Evolutionary conservation across 2,888 invertebrate species (phyloP), one percentile per base, ranked within the genome.

Genomic region (Pachycephus smyrnensis): DNA sequence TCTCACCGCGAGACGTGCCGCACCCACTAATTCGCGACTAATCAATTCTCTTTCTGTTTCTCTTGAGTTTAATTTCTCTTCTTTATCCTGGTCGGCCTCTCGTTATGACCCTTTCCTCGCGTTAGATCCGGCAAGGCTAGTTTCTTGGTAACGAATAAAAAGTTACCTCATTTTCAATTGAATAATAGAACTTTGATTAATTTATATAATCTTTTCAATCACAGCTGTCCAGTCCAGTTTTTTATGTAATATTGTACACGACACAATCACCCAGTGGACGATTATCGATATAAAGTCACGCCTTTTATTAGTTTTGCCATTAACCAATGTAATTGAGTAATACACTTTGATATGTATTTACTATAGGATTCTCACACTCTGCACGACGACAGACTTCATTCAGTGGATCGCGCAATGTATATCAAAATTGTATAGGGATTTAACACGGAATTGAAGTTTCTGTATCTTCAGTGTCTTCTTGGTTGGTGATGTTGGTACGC

Each of bases 21-120:
- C 83, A 80, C 84, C 85, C 87, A 85, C 81, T 87, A 82, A 87
- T 85, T 83, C 85, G 82, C 80, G 82, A 80, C 84, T 84, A 87
- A 88, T 86, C 86, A 85, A 88, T 84, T 81, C 79, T 68, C 76
- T 69, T 55, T 55, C 55, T 23, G 15, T 69, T 35, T 69, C 15
- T 35, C 73, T 77, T 35, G 37, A 69, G 77, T 77, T 77, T 77
- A 69, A 74, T 37, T 55, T 9, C 55, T 55, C 55, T 9, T 55
- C 55, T 23, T 55, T 55, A 55, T 9, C 55, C 9, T 9, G 23
- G 55, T 23, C 55, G 23, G 9, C 9, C 23, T 55, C 23, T 23
- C 55, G 55, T 55, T 23, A 55, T 0, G 23, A 23, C 23, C 23
- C 55, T 6, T 15, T 55, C 23, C 55, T 55, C 23, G 55, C 55